Base-by-base conservation (phyloP, 2,113 vertebrate species). In the Eptatretus burgeri region DNA sequence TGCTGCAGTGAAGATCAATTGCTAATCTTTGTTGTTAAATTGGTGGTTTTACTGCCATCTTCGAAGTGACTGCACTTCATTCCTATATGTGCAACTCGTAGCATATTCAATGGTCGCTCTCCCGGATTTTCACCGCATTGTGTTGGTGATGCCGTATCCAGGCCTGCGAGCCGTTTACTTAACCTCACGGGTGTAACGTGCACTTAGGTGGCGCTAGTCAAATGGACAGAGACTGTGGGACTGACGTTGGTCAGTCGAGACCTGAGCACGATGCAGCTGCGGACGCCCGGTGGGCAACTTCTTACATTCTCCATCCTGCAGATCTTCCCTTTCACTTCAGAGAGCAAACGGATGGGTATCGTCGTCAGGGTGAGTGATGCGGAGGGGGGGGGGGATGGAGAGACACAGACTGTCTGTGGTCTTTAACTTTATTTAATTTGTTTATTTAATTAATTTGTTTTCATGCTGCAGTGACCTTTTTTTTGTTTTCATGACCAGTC, bases 301-400 rank as follows among this genome's bases (percentile, higher is more conserved):
- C 76, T 95, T 68, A 87, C 85, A 17, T 94, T 80, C 71, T 72
- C 74, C 64, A 83, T 98, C 73, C 79, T 98, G 53, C 79, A 81
- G 66, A 72, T 77, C 66, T 81, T 82, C 51, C 80, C 80, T 17
- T 82, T 82, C 70, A 82, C 80, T 11, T 95, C 89, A 0, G 91
- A 95, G 76, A 85, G 84, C 82, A 98, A 95, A 66, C 78, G 89
- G 65, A 95, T 95, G 89, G 91, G 91, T 52, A 80, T 94, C 78
- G 93, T 98, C 49, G 77, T 94, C 66, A 72, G 76, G 72, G 79
- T 81, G 74, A 65, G 68, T 52, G 9, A 2, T n/a, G n/a, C n/a
- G n/a, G n/a, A n/a, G n/a, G n/a, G n/a, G n/a, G n/a, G n/a, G n/a
- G n/a, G n/a, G 27, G 27, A 3, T 41, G 27, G 27, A n/a, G 27